Base-by-base conservation (phyloP, 2,113 vertebrate species). In the Brachyhypopomus gauderio region DNA sequence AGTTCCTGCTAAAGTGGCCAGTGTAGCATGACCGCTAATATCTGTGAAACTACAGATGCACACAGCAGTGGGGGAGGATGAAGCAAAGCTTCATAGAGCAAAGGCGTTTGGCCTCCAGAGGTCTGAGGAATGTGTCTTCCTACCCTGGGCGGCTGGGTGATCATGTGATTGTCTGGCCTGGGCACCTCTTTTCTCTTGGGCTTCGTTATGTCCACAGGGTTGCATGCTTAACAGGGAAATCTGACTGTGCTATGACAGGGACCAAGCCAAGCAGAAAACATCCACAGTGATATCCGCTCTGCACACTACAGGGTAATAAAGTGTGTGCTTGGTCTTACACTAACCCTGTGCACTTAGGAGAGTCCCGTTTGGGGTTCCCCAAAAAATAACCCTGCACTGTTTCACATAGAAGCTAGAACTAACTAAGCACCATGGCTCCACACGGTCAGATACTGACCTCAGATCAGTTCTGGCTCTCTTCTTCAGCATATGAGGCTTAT, bases 221-320 rank as follows among this genome's bases (percentile, higher is more conserved):
- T n/a, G 48, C 1, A 30, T 84, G 71, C 56, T 78, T 64, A 70
- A 70, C 58, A 64, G 45, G 23, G 38, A 82, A 77, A 66, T 67
- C 60, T 56, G 6, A 36, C 45, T 45, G 45, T 16, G 52, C 52
- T 59, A 22, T 67, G 56, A 75, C 71, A 75, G 72, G 1, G 64
- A 81, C n/a, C 36, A 75, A 69, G 45, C 30, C 75, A 72, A 41
- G 80, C 41, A 23, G 64, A 79, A 79, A 82, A 85, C 69, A 66
- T 79, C 62, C 48, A 52, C 45, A 12, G 45, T 1, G 4, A 8
- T 11, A 52, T 52, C 45, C 45, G 12, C 45, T 45, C 41, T 45
- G 45, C 36, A 12, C 14, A 27, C 38, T 27, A 36, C 23, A 70
- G 70, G 20, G 58, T 77, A 75, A 77, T 82, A 55, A 67, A 79